Base-by-base conservation (phyloP, 2,113 vertebrate species). In the Quiscalus mexicanus region DNA sequence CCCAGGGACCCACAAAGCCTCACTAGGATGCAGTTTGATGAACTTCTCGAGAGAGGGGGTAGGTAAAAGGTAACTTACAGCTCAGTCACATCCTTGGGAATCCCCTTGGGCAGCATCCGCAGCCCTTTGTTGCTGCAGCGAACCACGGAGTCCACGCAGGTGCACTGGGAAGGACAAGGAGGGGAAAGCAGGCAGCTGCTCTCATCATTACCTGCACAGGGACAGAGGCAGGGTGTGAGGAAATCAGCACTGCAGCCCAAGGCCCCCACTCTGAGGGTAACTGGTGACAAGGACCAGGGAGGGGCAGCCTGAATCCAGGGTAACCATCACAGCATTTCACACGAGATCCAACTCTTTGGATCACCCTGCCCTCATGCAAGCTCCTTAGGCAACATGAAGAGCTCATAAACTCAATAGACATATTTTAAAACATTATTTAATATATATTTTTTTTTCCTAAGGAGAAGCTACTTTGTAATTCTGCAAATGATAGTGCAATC, bases 11-110 rank as follows among this genome's bases (percentile, higher is more conserved):
- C 42, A 63, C 77, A 92, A 92, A 87, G 73, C 17, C 52, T 76
- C 47, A 9, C 33, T 55, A 1, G 18, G 73, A 78, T 39, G 76
- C 82, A 62, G 89, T 92, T 78, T 78, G 33, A 81, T 12, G 19
- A 90, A 84, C 21, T 63, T 59, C 35, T 74, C 8, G 14, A 50
- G 85, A 63, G 80, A 73, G 49, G 24, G 85, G 35, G 6, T 5
- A 44, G 37, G 47, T 50, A 69, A 63, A 74, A 84, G n/a, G 78
- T 83, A 89, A 98, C 99, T 99, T 96, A 99, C 99, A 99, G 98
- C 97, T 99, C 99, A 0, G 99, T 99, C 95, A 99, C 98, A 28
- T 99, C 99, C 97, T 99, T 99, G 97, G 99, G 99, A 96, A 99
- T 98, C 94, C 99, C 99, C 97, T 98, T 99, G 95, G 99, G 99